Base-by-base conservation (phyloP, 1,140 invertebrate genomes). In the Caerostris darwini region DNA sequence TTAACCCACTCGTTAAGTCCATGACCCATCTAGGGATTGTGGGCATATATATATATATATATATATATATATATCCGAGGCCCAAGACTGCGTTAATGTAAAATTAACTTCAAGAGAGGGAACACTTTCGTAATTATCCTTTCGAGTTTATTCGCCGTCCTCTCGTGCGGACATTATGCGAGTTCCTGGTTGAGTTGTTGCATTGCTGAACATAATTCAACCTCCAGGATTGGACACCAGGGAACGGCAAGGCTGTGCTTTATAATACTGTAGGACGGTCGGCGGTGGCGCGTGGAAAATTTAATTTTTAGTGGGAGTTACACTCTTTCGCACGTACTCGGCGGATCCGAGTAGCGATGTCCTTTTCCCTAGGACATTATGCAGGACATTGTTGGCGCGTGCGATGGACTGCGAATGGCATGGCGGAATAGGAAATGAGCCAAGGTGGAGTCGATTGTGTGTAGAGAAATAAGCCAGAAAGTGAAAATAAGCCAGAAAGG, bases 61-160 rank as follows among this genome's bases (percentile, higher is more conserved):
- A n/a, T n/a, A n/a, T n/a, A n/a, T n/a, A n/a, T n/a, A n/a, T 17
- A 8, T 17, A 64, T 3, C 17, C 3, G 34, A 34, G 34, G 8
- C 64, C 64, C 34, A 12, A 53, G 19, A 7, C n/a, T 64, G 3
- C 0, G 85, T n/a, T 53, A 64, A 87, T 61, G 57, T 61, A 61
- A 64, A 61, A 64, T 87, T 64, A 59, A 87, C 58, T 87, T 87
- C 19, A 87, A n/a, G 81, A 83, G 81, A 56, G 57, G 54, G 14
- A 81, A 81, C 3, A 34, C 50, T 87, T 64, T 64, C 14, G 53
- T 87, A 87, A 87, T 81, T 81, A 87, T 87, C 57, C 14, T 17
- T 14, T 10, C 58, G 34, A 61, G 34, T 58, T 87, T 87, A 87
- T 8, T 19, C 85, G 54, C 54, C 14, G 58, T 5, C 50, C 81